Evolutionary conservation across 2,113 vertebrate genomes (phyloP).

Genomic region (Ammospiza nelsoni): DNA sequence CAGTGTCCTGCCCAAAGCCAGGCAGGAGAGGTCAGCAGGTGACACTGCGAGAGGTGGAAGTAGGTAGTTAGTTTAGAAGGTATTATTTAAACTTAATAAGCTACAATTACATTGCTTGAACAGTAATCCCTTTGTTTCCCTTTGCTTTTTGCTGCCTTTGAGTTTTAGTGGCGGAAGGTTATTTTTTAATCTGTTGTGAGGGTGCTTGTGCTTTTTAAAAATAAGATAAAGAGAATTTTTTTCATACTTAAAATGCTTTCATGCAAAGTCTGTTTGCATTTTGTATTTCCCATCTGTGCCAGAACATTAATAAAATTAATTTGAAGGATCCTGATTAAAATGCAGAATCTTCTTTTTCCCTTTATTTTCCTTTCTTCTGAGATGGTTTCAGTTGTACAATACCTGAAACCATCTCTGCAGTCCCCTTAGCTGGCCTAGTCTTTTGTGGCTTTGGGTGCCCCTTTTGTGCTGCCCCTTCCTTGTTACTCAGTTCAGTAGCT

Average conservation of each 20-base stretch:
- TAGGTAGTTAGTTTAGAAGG: slow-evolving; percentile 63
- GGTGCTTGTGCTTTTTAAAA: not conserved
- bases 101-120: slow-evolving; percentile 72
- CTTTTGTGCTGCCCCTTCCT: not conserved
- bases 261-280: slow-evolving; percentile 3
- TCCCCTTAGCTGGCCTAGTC: not conserved
- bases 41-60: slow-evolving; percentile 55
- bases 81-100: slow-evolving; percentile 73
- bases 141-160: slow-evolving; percentile 24
- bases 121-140: slow-evolving; percentile 71
- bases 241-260: not conserved
- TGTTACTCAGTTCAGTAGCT: not conserved
- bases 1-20: slow-evolving; percentile 29
- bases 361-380: not conserved
- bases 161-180: not conserved
- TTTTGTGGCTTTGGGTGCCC: not conserved
- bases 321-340: not conserved
- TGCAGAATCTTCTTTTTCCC: not conserved
- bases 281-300: slow-evolving; percentile 5
- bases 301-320: slow-evolving; percentile 20
- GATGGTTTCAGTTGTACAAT: not conserved
- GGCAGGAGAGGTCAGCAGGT: slow-evolving; percentile 71
- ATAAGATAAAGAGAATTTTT: slow-evolving; percentile 36
- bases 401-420: not conserved
- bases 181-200: slow-evolving; percentile 15